Percentiles rank a stretch among this genome's conserved stretches.
phyloP scores from a whole-genome alignment of 2,113 vertebrate species.

The Sinocyclocheilus grahami region DNA sequence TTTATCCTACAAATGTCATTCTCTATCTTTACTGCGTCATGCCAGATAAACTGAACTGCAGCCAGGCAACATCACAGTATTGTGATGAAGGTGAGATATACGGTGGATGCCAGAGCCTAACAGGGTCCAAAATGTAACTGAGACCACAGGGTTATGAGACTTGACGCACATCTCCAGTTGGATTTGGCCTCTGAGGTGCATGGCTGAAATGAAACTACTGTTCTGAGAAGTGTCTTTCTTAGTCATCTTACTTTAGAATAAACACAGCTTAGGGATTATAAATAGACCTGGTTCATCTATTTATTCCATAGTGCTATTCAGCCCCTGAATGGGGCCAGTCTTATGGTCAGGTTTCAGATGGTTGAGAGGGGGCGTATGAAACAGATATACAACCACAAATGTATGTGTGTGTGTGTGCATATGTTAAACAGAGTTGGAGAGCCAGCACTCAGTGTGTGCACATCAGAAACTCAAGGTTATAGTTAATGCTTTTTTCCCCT shows the following conservation, averaged over 20 bases:
- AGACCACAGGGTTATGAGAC: constrained; percentile 24
- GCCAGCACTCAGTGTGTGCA: constrained; percentile 65
- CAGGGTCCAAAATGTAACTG: constrained; percentile 50
- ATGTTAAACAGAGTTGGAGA: constrained; percentile 41
- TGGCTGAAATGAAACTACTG: constrained; percentile 59
- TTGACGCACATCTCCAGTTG: constrained; percentile 40
- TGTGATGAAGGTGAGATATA: constrained; percentile 15
- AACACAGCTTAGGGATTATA: constrained; percentile 53
- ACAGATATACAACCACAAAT: constrained; percentile 5
- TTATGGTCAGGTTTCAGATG: constrained; percentile 61
- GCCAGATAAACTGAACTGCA: neutral
- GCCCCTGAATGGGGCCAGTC: neutral
- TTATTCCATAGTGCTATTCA: constrained; percentile 41
- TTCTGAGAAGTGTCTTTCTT: constrained; percentile 52
- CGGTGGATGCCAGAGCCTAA: neutral
- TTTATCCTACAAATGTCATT: neutral
- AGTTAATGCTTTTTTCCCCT: constrained; percentile 63
- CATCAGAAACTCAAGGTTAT: constrained; percentile 71
- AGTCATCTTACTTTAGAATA: constrained; percentile 40
- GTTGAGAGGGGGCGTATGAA: constrained; percentile 35
- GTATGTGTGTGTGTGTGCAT: constrained; percentile 34
- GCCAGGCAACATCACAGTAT: constrained; percentile 2
- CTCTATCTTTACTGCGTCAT: neutral
- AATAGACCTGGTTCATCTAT: constrained; percentile 57
- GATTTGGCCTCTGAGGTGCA: neutral